These are phyloP conservation scores for Ibycter americanus DNA, from an alignment of 2,797 vertebrate species.

Conservation along the genomic window DNA sequence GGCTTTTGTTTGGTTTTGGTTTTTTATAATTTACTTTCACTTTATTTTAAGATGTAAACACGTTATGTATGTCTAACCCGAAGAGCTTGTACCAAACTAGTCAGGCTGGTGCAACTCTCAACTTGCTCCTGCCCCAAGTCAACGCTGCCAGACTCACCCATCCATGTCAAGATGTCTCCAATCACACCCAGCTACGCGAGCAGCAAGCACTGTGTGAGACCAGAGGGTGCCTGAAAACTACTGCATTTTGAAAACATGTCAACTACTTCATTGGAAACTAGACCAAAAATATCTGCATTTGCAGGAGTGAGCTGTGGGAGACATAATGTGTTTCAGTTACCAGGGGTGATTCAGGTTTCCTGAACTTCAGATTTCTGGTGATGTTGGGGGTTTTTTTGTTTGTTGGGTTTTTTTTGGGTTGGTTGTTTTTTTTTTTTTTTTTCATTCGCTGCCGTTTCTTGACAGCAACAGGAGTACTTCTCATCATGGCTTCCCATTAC, in stretches of 20 bases:
- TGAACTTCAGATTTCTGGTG: not conserved
- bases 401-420: too few species aligned
- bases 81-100: not conserved
- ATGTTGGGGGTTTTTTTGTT: too few species aligned
- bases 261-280: not conserved
- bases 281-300: not conserved
- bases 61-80: accelerated
- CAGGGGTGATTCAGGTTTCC: not conserved
- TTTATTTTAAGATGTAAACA: not conserved
- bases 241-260: not conserved
- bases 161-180: not conserved
- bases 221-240: not conserved
- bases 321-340: accelerated
- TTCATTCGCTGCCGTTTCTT: not conserved
- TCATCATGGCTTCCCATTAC: not conserved
- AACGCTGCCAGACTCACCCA: not conserved
- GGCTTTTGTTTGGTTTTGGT: not conserved
- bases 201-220: not conserved
- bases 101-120: not conserved
- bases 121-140: not conserved
- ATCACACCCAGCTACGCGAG: not conserved
- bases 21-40: not conserved
- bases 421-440: not conserved
- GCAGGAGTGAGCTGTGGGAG: not conserved
- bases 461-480: not conserved